Evolutionary conservation across 2,888 invertebrate species (phyloP).

Genomic region (Cheilosia urbana): DNA sequence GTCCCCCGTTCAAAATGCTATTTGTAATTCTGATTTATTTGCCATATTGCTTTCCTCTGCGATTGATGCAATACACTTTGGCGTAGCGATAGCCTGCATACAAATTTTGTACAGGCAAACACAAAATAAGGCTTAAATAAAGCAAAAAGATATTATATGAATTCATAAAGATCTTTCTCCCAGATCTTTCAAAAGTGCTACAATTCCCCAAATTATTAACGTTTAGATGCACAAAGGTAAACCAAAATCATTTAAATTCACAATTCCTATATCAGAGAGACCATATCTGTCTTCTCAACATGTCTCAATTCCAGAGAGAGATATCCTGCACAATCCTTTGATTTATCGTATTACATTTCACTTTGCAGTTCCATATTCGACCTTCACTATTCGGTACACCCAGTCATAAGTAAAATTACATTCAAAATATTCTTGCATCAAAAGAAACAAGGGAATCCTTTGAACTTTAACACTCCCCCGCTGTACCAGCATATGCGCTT

Average conservation of each 20-base stretch:
- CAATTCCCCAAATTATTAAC: background rate
- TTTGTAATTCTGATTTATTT: too few species aligned
- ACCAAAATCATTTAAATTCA: constrained; percentile 2
- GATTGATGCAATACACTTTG: too few species aligned
- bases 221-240: background rate
- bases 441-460: constrained; percentile 26
- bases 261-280: background rate
- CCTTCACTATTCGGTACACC: constrained; percentile 38
- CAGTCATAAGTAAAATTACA: constrained; percentile 41
- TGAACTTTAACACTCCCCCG: background rate
- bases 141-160: too few species aligned
- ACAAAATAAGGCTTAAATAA: too few species aligned
- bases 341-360: constrained; percentile 57
- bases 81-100: too few species aligned
- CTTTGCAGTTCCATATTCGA: constrained; percentile 24
- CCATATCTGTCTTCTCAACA: background rate
- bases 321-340: constrained; percentile 38
- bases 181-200: background rate
- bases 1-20: too few species aligned
- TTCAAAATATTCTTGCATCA: constrained; percentile 36
- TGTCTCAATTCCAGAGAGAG: constrained; percentile 1
- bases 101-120: too few species aligned
- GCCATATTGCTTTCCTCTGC: too few species aligned
- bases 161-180: too few species aligned
- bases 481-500: constrained; percentile 34